These are phyloP conservation scores for Nansenia antarctica DNA, from an alignment of 2,113 vertebrate genomes.

Conservation along the genomic window DNA sequence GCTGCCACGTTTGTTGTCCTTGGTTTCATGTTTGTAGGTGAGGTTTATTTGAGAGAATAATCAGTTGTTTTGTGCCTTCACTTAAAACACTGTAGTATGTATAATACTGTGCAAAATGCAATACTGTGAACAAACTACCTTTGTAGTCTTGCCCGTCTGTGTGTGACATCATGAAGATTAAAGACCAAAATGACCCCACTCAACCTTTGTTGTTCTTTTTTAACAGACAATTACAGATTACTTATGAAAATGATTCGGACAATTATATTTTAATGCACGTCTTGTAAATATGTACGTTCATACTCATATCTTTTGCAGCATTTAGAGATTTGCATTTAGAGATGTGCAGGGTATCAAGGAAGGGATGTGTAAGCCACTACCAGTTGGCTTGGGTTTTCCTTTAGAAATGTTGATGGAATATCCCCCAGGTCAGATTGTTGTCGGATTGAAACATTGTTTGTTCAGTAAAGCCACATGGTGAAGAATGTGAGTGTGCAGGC, in stretches of 20 bases:
- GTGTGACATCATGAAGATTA: slow-evolving; percentile 51
- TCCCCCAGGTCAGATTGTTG: too few species aligned
- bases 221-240: not conserved
- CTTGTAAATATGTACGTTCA: not conserved
- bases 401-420: too few species aligned
- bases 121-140: slow-evolving; percentile 58
- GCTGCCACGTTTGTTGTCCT: slow-evolving; percentile 17
- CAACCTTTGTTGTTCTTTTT: not conserved
- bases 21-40: slow-evolving; percentile 40
- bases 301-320: not conserved
- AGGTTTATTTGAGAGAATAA: slow-evolving; percentile 50
- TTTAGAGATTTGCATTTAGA: not conserved
- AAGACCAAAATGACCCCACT: slow-evolving; percentile 42
- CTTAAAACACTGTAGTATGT: slow-evolving; percentile 56
- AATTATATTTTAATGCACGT: not conserved
- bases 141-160: slow-evolving; percentile 43
- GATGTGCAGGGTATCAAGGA: too few species aligned
- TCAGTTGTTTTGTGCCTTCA: slow-evolving; percentile 67
- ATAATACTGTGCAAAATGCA: slow-evolving; percentile 60
- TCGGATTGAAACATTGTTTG: too few species aligned
- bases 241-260: not conserved
- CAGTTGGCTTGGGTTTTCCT: too few species aligned
- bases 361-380: too few species aligned
- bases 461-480: too few species aligned
- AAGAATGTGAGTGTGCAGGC: too few species aligned